Base-by-base conservation (phyloP, 2,888 invertebrate species). In the Ophioninae sp. region DNA sequence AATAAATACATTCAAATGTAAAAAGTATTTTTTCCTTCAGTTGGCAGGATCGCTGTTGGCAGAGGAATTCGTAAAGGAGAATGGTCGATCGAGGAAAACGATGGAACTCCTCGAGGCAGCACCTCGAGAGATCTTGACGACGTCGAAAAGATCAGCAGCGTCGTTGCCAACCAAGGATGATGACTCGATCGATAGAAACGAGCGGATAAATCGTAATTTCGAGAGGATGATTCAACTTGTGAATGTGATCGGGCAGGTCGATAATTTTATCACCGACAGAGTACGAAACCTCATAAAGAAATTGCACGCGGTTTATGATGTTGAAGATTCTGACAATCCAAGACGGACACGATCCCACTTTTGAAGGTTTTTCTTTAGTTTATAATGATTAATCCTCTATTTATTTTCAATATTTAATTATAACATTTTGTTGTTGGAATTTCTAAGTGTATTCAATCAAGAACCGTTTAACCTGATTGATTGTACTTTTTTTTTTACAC, bases 221-320 rank as follows among this genome's bases (percentile, higher is more conserved):
- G 94, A 94, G 80, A 93, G 91, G 87, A 92, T 94, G 90, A 93
- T 94, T 74, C 93, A 94, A 85, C 89, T 94, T 61, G 93, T 94
- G 2, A 93, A 93, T 83, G 92, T 94, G 77, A 89, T 94, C 76
- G 94, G 94, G 3, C 93, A 94, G 88, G 92, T 94, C 50, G 94
- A 94, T 86, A 91, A 93, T 41, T 94, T 94, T 86, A 87, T 94
- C 65, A 93, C 93, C 1, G 94, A 94, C 77, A 89, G 93, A 80
- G 92, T 94, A 6, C 93, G 91, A 84, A 88, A 88, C 17, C 85
- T 94, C 20, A 90, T 94, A 57, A 92, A 91, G 85, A 94, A 93
- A 89, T 88, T 94, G 77, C 92, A 94, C 17, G 88, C 93, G 13
- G 88, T 93, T 30, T 93, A 93, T 8, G 93, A 93, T 39, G 91